Evolutionary conservation across 2,797 vertebrate genomes (phyloP).

Genomic region (Helostoma temminkii): DNA sequence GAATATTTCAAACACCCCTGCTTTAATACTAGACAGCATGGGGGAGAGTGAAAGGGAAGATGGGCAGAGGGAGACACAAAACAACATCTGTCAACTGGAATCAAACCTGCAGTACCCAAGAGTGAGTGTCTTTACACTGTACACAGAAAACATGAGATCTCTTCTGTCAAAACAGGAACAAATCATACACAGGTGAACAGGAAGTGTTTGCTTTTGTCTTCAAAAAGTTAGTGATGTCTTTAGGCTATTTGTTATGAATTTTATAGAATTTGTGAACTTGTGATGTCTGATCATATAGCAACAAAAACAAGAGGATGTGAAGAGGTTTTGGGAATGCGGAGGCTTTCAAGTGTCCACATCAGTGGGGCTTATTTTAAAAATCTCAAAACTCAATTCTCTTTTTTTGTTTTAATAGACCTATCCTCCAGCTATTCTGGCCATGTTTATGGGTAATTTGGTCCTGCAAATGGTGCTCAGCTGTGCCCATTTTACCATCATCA

Average conservation of each 20-base stretch:
- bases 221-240: not conserved
- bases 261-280: not conserved
- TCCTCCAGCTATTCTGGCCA: conserved; percentile 30
- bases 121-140: conserved; percentile 27
- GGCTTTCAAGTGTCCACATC: conserved; percentile 9
- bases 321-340: not conserved
- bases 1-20: conserved; percentile 34
- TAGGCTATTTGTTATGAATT: not conserved
- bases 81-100: conserved; percentile 41
- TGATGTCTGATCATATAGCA: not conserved
- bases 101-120: conserved; percentile 34
- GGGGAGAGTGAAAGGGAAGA: conserved; percentile 29
- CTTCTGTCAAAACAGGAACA: conserved; percentile 31
- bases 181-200: not conserved
- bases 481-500: conserved; percentile 29
- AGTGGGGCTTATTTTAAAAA: conserved; percentile 7
- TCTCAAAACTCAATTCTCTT: conserved; percentile 7
- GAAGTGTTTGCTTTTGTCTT: conserved; percentile 11
- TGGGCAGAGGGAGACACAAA: conserved; percentile 41
- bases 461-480: conserved; percentile 37
- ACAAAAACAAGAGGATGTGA: not conserved
- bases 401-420: not conserved
- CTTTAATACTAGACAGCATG: conserved; percentile 35
- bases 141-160: conserved; percentile 18
- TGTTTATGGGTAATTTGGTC: conserved; percentile 42